These are phyloP conservation scores for Loris lydekkerianus DNA, from an alignment of 2,797 vertebrate species.

Conservation along the genomic window DNA sequence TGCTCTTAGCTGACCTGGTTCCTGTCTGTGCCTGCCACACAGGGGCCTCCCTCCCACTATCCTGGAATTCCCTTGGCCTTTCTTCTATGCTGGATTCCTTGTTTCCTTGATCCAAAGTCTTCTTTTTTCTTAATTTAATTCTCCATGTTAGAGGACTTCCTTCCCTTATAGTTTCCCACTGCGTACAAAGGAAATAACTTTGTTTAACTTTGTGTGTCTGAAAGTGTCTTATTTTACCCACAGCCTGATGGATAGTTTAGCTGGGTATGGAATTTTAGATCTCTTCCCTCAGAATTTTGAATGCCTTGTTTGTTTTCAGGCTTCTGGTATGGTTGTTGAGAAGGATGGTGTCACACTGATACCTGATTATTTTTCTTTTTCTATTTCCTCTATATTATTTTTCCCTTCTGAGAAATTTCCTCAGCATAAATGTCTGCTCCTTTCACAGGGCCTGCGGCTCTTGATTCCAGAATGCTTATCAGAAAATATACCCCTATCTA, in stretches of 20 bases:
- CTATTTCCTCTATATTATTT: background rate
- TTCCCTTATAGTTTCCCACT: background rate
- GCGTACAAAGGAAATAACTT: background rate
- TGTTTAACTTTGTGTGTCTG: background rate
- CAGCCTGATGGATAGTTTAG: background rate
- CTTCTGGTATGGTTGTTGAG: background rate
- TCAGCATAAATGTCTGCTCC: background rate
- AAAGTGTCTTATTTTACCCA: background rate
- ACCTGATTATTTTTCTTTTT: background rate
- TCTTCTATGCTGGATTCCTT: background rate
- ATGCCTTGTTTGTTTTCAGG: background rate
- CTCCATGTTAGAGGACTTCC: background rate
- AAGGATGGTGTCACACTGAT: background rate
- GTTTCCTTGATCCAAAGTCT: background rate
- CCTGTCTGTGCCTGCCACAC: background rate
- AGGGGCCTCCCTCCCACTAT: background rate
- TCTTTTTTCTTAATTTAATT: background rate
- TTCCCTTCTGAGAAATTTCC: background rate
- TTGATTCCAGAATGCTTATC: background rate
- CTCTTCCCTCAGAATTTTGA: background rate
- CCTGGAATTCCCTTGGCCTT: background rate
- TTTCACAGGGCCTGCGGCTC: background rate
- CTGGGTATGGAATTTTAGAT: slow-evolving; percentile 20
- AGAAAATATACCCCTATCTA: background rate
- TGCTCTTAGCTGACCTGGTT: background rate